Percentiles rank a stretch among this genome's conserved stretches.
phyloP scores from a whole-genome alignment of 2,888 invertebrate genomes.

The Philopedon plagiatum region DNA sequence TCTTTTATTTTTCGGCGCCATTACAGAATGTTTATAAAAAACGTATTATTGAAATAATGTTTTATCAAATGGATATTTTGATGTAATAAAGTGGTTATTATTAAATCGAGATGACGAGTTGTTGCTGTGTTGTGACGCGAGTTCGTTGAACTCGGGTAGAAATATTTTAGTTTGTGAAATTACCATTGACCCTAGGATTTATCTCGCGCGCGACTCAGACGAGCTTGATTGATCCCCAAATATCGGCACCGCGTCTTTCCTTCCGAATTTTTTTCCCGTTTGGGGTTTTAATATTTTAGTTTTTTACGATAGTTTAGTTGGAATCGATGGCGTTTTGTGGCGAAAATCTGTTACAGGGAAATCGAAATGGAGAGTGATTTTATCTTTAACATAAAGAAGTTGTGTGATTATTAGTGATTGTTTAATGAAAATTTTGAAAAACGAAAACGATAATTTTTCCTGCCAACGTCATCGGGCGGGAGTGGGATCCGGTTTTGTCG shows the following conservation, averaged over 20 bases:
- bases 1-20: background rate
- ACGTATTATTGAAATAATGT: background rate
- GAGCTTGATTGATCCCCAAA: slow-evolving; percentile 35
- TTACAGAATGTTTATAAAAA: slow-evolving; percentile 8
- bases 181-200: slow-evolving; percentile 61
- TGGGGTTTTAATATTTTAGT: slow-evolving; percentile 5
- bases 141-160: slow-evolving; percentile 59
- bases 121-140: slow-evolving; percentile 48
- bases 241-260: slow-evolving; percentile 7
- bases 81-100: slow-evolving; percentile 39
- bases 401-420: background rate
- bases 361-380: slow-evolving; percentile 43
- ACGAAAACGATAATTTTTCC: background rate
- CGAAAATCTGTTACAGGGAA: slow-evolving; percentile 25
- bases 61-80: slow-evolving; percentile 24
- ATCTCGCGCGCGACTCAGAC: slow-evolving; percentile 49
- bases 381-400: no score
- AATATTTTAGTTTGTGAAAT: slow-evolving; percentile 60
- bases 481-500: slow-evolving; percentile 36
- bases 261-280: slow-evolving; percentile 13
- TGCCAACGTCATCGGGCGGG: slow-evolving; percentile 12
- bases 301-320: slow-evolving; percentile 7
- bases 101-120: slow-evolving; percentile 44
- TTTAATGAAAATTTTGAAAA: background rate
- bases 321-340: slow-evolving; percentile 30